Evolutionary conservation across 2,797 vertebrate genomes (phyloP), one percentile per base, ranked within the genome.

Genomic region (Saxicola maurus): DNA sequence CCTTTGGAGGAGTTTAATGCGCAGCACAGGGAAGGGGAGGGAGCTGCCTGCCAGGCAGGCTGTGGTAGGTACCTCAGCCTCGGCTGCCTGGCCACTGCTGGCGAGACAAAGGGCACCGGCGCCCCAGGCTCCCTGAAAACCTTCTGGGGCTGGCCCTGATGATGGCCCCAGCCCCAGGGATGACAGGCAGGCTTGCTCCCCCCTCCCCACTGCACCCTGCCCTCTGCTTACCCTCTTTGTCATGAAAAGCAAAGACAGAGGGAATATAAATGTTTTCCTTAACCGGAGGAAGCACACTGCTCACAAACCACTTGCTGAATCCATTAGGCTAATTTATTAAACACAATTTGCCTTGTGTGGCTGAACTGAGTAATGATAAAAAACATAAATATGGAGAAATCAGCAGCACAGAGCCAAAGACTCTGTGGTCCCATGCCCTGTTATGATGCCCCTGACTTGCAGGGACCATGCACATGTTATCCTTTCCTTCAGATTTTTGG

Each of bases 301-400:
- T 98, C 97, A 97, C 98, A 98, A 98, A 98, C 98, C 97, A 98
- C 98, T 98, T 98, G 98, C 97, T 93, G 98, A 98, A 98, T 98
- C 98, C 98, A 99, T 98, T 98, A 98, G 97, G 97, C 97, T 98
- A 98, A 98, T 98, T 99, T 98, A 98, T 99, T 98, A 98, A 98
- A 98, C 96, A 97, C 98, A 98, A 97, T 98, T 98, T 98, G 98
- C 98, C 97, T 97, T 98, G 97, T 98, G 97, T 98, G 98, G 98
- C 98, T 98, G 98, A 98, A 97, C 97, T 97, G 98, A 98, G 97
- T 98, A 97, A 98, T 98, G 98, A 97, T 97, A 92, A 96, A 97
- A 97, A 97, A 82, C 94, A 96, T 94, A 95, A 94, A 96, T 96
- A 94, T 91, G 95, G 94, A 96, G 96, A 96, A 97, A 88, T 86